Base-by-base conservation (phyloP, 2,888 invertebrate genomes). In the Priocnemis perturbator region DNA sequence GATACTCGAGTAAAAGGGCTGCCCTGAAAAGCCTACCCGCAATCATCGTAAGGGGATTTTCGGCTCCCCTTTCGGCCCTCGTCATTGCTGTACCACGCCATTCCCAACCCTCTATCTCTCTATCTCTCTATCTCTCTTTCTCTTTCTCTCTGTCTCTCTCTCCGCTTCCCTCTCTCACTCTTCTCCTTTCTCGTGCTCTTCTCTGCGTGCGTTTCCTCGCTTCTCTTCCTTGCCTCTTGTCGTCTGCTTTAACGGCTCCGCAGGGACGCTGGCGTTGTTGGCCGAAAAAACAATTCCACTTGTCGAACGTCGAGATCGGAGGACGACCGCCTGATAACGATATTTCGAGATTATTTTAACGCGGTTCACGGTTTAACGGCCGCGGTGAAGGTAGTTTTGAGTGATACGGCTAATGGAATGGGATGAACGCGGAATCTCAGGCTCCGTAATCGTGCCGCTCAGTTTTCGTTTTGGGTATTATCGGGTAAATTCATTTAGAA, bases 11-110 rank as follows among this genome's bases (percentile, higher is more conserved):
- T 72, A 81, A 76, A 76, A 74, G 72, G 76, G 74, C 69, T 60
- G 69, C 55, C 45, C 67, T 60, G 80, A 65, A 76, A 76, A 80
- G 81, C 82, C 78, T 79, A 82, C 78, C 37, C 77, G 82, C 81
- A 83, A 82, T 83, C 79, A 82, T 83, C 80, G 67, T 82, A 78
- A 82, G 82, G 81, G 81, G 82, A 83, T 81, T 78, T 37, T 74
- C 50, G 65, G 67, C 67, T 77, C 71, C 71, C 73, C 67, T 74
- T 75, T 81, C 69, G 75, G 58, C 69, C 66, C 64, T 44, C n/a
- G 20, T 44, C 20, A 37, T 56, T 11, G 23, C 26, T 55, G 7
- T 55, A 15, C 26, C 26, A 7, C 47, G 30, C 20, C 52, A 50
- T 55, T 66, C 50, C 26, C 64, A 23, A n/a, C n/a, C n/a, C 57